Base-by-base conservation (phyloP, 2,888 invertebrate species). In the Caenorhabditis doughertyi region DNA sequence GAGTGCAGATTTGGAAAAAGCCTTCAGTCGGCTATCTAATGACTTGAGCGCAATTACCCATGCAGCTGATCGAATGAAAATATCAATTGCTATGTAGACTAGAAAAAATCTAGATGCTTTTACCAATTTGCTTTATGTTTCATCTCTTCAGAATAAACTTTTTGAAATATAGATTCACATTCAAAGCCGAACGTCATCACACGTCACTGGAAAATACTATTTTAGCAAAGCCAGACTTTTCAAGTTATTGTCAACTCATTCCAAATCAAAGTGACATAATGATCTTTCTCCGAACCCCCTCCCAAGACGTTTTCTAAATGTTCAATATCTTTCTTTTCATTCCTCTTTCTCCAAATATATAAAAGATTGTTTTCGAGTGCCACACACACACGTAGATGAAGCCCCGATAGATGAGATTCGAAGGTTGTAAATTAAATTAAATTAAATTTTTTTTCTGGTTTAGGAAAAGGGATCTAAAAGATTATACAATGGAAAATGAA, bases 31-130 rank as follows among this genome's bases (percentile, higher is more conserved):
- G 13, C 58, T 83, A 0, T 68, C 71, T 0, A 80, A 83, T 18
- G 83, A 83, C 42, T 39, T 83, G 5, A 80, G 76, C 23, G 83
- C 83, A 0, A 83, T 83, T 35, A 73, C 72, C 11, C 83, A 80
- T 62, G 83, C 83, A 21, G 83, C 83, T 2, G 83, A 83, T 39
- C 70, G 79, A 13, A 83, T 83, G 79, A 83, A 80, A 67, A 83
- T 82, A 8, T 44, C 68, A 3, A 35, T 42, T 32, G 35, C 60
- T 16, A n/a, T 25, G 13, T 72, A n/a, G 39, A 58, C 13, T 29
- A 32, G 16, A 3, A 11, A 56, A 11, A 56, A 56, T 47, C 18
- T 13, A 18, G n/a, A 47, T 42, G 39, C 39, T 39, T 39, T 39
- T 9, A 39, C 11, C 11, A 3, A 8, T 16, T 11, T 2, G 9